Percentiles rank a stretch among this genome's conserved stretches.
These are phyloP conservation scores for Pampusana beccarii DNA, from an alignment of 2,113 vertebrate genomes.

Conservation along the genomic window DNA sequence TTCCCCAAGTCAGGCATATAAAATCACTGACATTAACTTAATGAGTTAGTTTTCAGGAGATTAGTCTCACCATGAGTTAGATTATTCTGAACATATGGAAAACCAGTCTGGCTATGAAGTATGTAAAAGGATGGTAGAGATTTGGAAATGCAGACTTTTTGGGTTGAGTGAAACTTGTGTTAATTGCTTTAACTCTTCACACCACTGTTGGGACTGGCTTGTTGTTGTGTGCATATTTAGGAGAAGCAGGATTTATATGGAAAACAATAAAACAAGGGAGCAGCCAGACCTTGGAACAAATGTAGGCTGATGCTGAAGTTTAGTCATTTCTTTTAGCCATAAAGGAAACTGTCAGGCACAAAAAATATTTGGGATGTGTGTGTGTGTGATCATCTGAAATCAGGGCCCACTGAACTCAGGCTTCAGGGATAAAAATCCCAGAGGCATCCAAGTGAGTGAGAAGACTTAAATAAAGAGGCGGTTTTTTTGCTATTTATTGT, in stretches of 20 bases:
- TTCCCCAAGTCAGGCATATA: background rate
- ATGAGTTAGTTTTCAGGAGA: conserved; percentile 27
- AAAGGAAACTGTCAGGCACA: background rate
- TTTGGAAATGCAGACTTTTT: background rate
- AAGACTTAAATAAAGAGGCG: background rate
- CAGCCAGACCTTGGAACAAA: background rate
- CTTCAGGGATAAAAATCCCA: background rate
- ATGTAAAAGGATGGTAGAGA: background rate
- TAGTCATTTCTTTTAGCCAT: background rate
- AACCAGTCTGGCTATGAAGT: conserved; percentile 23
- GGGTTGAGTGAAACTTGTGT: background rate
- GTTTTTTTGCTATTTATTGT: too few relatives aligned
- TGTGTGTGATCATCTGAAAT: background rate
- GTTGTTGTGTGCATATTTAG: background rate
- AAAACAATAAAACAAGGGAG: background rate
- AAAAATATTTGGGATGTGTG: background rate
- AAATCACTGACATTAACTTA: conserved; percentile 14
- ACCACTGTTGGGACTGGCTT: background rate
- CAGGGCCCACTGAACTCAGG: background rate
- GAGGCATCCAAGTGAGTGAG: background rate
- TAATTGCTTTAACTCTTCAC: background rate
- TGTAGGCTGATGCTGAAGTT: background rate
- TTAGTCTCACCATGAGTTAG: conserved; percentile 21
- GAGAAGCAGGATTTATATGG: background rate
- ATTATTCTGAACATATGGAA: conserved; percentile 47